Conservation (phyloP, 2,113 vertebrate genomes). For the Hoplias malabaricus region DNA sequence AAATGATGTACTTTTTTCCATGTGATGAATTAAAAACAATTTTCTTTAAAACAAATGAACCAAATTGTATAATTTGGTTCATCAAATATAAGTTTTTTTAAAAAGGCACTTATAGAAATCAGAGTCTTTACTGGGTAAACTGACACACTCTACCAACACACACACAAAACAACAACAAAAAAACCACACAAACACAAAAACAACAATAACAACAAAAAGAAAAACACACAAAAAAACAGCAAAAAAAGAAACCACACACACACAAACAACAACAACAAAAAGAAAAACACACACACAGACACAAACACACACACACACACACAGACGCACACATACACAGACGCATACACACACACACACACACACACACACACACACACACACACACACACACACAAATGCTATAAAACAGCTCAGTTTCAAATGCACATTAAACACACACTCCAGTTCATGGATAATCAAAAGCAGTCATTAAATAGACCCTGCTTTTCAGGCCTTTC, state of each 20-base stretch:
- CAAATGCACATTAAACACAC: conserved; percentile 1
- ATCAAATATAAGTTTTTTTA: neutral
- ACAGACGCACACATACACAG: neutral
- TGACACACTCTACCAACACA: neutral
- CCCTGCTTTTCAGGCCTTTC: neutral
- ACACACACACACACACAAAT: neutral
- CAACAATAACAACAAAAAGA: no score
- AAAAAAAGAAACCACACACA: no score
- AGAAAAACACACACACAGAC: no score
- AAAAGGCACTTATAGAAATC: neutral
- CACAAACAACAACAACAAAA: no score
- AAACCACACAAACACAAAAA: neutral
- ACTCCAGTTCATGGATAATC: neutral
- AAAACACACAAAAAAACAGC: no score
- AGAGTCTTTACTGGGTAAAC: neutral
- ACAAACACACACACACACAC: conserved; percentile 5
- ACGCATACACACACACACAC: neutral
- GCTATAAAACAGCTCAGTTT: neutral
- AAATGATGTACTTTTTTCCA: neutral
- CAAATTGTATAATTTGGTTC: no score
- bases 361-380: neutral
- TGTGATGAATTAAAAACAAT: neutral
- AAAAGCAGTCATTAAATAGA: conserved; percentile 7
- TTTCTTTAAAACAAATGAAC: neutral
- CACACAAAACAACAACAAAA: no score